Evolutionary conservation across 2,797 vertebrate genomes (phyloP).

Genomic region (Crocidura indochinensis): DNA sequence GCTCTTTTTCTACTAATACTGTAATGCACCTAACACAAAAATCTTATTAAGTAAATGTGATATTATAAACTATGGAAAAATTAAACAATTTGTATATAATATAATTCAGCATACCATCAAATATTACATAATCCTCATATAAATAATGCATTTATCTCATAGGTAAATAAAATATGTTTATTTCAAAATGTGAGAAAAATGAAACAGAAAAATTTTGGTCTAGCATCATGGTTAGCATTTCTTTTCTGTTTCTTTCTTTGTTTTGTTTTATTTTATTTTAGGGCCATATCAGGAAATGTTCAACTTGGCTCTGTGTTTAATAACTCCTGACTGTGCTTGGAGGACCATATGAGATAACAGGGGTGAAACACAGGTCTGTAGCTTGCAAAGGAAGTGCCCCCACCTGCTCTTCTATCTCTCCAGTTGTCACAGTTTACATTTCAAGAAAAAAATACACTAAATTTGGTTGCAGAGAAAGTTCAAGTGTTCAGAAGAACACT

Average conservation of each 20-base stretch:
- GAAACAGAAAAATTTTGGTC: not conserved
- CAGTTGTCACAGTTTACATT: not conserved
- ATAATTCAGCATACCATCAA: not conserved
- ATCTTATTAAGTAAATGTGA: slow-evolving; percentile 10
- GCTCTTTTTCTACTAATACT: slow-evolving; percentile 61
- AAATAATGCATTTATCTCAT: not conserved
- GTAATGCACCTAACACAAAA: slow-evolving; percentile 50
- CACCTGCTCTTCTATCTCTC: too few species aligned
- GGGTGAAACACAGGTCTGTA: too few species aligned
- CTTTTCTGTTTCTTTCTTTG: too few species aligned
- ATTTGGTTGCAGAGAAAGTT: not conserved
- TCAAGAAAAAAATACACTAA: not conserved
- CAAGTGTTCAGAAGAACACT: not conserved
- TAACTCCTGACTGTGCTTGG: too few species aligned
- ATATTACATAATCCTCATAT: not conserved
- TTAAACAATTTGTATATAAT: not conserved
- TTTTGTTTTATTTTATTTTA: too few species aligned
- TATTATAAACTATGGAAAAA: not conserved
- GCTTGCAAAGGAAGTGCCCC: too few species aligned
- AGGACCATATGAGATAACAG: too few species aligned
- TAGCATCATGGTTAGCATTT: not conserved
- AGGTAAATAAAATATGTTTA: slow-evolving; percentile 31
- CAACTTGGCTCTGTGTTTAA: too few species aligned
- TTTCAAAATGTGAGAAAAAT: not conserved
- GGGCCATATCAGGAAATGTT: too few species aligned